These are phyloP conservation scores for Notodonta ziczac DNA, from an alignment of 2,888 invertebrate species.

Conservation along the genomic window DNA sequence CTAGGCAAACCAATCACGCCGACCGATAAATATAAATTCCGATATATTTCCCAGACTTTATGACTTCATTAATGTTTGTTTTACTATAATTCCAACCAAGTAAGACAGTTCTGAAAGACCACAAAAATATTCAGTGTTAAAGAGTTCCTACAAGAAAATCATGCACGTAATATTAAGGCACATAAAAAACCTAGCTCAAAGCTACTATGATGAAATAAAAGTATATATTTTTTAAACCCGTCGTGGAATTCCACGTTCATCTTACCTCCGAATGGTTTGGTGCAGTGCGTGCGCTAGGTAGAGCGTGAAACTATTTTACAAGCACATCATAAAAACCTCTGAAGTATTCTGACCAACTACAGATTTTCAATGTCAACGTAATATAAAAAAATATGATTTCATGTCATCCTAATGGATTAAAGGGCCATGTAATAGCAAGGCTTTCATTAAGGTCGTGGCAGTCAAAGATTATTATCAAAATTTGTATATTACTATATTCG, in stretches of 20 bases:
- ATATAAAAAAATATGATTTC: constrained; percentile 25
- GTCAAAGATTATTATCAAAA: too few species aligned
- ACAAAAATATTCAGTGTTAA: too few species aligned
- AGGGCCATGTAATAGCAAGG: constrained; percentile 24
- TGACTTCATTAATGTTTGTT: too few species aligned
- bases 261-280: constrained; percentile 11
- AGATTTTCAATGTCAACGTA: constrained; percentile 30
- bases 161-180: not conserved
- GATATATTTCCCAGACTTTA: not conserved
- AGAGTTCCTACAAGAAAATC: not conserved
- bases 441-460: constrained; percentile 14
- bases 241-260: constrained; percentile 4
- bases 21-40: not conserved
- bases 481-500: too few species aligned
- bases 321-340: constrained; percentile 26
- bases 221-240: not conserved
- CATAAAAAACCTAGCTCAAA: not conserved
- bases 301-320: constrained; percentile 22
- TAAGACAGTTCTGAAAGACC: too few species aligned
- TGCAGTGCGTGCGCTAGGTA: constrained; percentile 11
- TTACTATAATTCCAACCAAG: too few species aligned
- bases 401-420: constrained; percentile 34
- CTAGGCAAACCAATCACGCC: constrained; percentile 15
- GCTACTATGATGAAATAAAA: too few species aligned
- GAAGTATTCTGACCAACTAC: constrained; percentile 10